Evolutionary conservation across 2,888 invertebrate genomes (phyloP).

Genomic region (Caenorhabditis sp.): DNA sequence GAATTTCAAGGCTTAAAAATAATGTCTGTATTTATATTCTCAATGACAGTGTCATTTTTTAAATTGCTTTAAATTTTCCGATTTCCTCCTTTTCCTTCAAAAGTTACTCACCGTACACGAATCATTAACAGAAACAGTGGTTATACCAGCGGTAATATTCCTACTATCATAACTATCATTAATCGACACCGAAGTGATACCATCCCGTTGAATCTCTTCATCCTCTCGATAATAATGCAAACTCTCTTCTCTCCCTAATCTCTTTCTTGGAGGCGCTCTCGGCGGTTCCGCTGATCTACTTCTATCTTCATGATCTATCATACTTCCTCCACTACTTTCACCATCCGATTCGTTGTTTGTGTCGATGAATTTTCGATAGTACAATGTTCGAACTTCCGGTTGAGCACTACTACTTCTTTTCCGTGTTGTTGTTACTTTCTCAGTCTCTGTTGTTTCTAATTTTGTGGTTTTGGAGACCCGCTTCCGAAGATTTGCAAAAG

Average conservation of each 20-base stretch:
- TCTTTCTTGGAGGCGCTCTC: slow-evolving; percentile 25
- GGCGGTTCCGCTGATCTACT: slow-evolving; percentile 24
- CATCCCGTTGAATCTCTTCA: slow-evolving; percentile 12
- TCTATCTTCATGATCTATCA: neutral
- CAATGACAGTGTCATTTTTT: too few species aligned
- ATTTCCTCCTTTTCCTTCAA: too few species aligned
- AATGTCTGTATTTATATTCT: too few species aligned
- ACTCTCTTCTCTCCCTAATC: slow-evolving; percentile 30
- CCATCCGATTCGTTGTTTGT: slow-evolving; percentile 7
- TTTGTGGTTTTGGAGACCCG: slow-evolving; percentile 15
- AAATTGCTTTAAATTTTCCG: too few species aligned
- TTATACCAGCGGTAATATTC: slow-evolving; percentile 12
- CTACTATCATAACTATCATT: slow-evolving; percentile 14
- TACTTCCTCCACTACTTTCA: neutral
- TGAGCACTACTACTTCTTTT: slow-evolving; percentile 35
- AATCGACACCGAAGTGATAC: slow-evolving; percentile 26
- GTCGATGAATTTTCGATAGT: slow-evolving; percentile 39
- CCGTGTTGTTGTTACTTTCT: slow-evolving; percentile 27
- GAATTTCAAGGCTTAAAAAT: too few species aligned
- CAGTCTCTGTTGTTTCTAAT: slow-evolving; percentile 21
- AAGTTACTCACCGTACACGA: slow-evolving; percentile 16
- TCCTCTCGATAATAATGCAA: slow-evolving; percentile 29
- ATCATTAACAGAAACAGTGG: slow-evolving; percentile 32
- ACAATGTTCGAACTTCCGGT: slow-evolving; percentile 36
- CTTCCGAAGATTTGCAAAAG: slow-evolving; percentile 31